Base-by-base conservation (phyloP, 2,797 vertebrate species). In the Serranus cabrilla region DNA sequence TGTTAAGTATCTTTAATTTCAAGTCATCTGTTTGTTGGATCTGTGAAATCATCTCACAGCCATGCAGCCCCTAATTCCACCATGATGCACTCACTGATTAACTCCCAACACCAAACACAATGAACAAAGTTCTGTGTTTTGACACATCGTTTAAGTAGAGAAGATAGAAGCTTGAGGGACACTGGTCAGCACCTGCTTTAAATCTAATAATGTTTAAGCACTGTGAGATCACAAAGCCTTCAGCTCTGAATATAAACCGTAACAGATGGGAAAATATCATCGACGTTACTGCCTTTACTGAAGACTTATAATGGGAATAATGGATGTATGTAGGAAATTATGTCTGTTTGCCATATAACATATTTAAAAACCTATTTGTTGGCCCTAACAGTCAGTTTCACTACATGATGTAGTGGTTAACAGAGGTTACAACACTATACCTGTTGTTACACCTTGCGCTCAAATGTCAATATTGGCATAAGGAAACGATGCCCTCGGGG, bases 391-490 rank as follows among this genome's bases (percentile, higher is more conserved):
- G 47, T 23, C 0, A 11, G 59, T 62, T 76, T 54, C 16, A 62
- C 11, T 5, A 4, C 18, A 6, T 34, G 10, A 51, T 58, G n/a
- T 18, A 23, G 18, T 18, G 4, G 6, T 6, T 57, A 11, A 40
- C n/a, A 55, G 21, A 57, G 6, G 31, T 37, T 17, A 17, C 23
- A 39, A 31, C 12, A 16, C 31, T 21, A n/a, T 11, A 50, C 16
- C 27, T 27, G 40, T 43, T 64, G 16, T 59, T 56, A 55, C 1
- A 60, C 52, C 65, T 21, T 42, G 23, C 3, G 0, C 61, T 65
- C 11, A 21, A 17, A 4, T 52, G 80, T 64, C 59, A 89, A 81
- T 81, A 83, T 88, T 86, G 58, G 25, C 25, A 20, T 25, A 82
- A 34, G 74, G 58, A 78, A 64, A 70, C 2, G 1, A 61, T 51